Percentiles rank a stretch among this genome's conserved stretches.
Evolutionary conservation across 1,140 invertebrate genomes (phyloP).

Genomic region (Sesamia nonagrioides): DNA sequence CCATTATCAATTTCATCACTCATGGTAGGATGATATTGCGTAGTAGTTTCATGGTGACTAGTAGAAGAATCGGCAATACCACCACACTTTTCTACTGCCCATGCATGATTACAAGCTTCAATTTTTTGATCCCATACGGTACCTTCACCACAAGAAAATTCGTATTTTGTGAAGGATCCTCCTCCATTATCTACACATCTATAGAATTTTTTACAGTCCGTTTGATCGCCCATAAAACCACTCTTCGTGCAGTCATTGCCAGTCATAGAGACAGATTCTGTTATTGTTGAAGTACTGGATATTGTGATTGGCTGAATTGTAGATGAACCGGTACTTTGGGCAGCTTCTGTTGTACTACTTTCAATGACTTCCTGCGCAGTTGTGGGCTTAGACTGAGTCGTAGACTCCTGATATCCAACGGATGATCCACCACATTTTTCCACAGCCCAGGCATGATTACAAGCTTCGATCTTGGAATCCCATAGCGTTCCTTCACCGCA

Average conservation of each 20-base stretch:
- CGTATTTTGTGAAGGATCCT: conserved; percentile 88
- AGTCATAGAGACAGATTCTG: conserved; percentile 40
- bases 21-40: conserved; percentile 2
- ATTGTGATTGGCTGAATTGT: conserved; percentile 44
- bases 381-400: conserved; percentile 15
- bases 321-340: conserved; percentile 5
- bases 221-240: conserved; percentile 88
- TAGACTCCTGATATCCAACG: conserved; percentile 15
- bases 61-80: conserved; percentile 52
- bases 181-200: conserved; percentile 90
- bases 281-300: conserved; percentile 50
- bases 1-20: conserved; percentile 23
- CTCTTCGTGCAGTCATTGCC: conserved; percentile 78
- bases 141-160: conserved; percentile 90
- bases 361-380: not conserved
- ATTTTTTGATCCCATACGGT: conserved; percentile 90
- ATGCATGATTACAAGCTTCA: conserved; percentile 89
- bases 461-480: conserved; percentile 88
- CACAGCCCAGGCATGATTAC: conserved; percentile 87
- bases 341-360: conserved; percentile 3
- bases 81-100: conserved; percentile 88
- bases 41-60: conserved; percentile 1
- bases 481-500: conserved; percentile 90
- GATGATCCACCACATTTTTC: conserved; percentile 61
- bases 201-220: conserved; percentile 91